These are phyloP conservation scores for Etheostoma cragini DNA, from an alignment of 2,113 vertebrate genomes.

Conservation along the genomic window DNA sequence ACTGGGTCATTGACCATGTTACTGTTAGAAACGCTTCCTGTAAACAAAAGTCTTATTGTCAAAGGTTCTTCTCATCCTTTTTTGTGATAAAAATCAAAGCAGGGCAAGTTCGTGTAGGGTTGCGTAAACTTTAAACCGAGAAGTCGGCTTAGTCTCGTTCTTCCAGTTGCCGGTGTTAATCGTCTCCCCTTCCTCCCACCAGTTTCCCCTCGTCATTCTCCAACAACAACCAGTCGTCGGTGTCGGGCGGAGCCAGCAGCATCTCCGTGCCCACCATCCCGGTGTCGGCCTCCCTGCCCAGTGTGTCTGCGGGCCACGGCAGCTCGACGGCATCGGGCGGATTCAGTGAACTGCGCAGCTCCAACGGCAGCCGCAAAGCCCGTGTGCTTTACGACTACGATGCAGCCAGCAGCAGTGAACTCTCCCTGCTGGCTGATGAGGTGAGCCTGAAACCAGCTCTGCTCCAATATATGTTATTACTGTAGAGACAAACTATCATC, in stretches of 20 bases:
- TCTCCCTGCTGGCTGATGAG: constrained; percentile 97
- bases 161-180: background rate
- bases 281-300: constrained; percentile 87
- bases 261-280: constrained; percentile 86
- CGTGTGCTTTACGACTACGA: constrained; percentile 98
- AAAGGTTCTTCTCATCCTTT: background rate
- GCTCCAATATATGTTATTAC: background rate
- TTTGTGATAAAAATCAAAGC: background rate
- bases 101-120: background rate
- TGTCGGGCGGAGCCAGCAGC: constrained; percentile 83
- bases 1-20: background rate
- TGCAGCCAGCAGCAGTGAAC: constrained; percentile 95
- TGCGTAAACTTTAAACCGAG: background rate
- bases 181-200: constrained; percentile 15
- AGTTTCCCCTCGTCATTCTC: constrained; percentile 95
- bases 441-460: constrained; percentile 72
- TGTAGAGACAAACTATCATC: too few species aligned
- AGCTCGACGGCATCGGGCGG: constrained; percentile 82
- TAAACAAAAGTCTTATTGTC: background rate
- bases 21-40: background rate
- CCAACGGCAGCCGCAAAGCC: constrained; percentile 91
- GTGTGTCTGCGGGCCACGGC: constrained; percentile 79
- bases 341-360: constrained; percentile 89
- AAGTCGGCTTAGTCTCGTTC: background rate
- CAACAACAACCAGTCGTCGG: constrained; percentile 94